Base-by-base conservation (phyloP, 35 echinoderm and acorn worm species). In the Heliocidaris tuberculata region DNA sequence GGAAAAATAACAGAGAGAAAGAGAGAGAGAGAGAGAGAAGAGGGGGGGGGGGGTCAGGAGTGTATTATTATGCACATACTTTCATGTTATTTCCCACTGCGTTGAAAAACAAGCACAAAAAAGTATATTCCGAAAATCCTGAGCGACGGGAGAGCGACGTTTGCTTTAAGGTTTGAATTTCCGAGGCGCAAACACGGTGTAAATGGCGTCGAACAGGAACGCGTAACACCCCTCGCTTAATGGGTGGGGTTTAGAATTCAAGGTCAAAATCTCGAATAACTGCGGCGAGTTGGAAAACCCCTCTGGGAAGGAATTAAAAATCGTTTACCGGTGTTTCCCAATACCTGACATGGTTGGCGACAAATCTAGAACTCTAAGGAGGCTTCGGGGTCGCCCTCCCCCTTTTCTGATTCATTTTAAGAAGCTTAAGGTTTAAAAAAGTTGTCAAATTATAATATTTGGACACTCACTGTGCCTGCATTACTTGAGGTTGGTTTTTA, bases 231-330 rank as follows among this genome's bases (percentile, higher is more conserved):
- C 31, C 24, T n/a, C 29, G 15, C 47, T 47, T 47, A 89, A 47
- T 32, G 87, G 87, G 87, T 89, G 87, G 87, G 87, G 87, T 89
- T 89, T 89, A 89, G 87, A 89, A 89, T 89, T 89, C 87, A 89
- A 89, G 87, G 87, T 89, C 87, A 89, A 89, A 89, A 48, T 89
- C 87, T 89, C 87, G 29, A 89, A 89, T 89, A 89, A 89, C 87
- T 47, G 87, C 31, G 87, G 47, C 31, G 17, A 48, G 87, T 48
- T 42, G 47, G 87, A 89, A 89, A 89, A 47, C 31, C 87, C 87
- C 87, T 48, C 12, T 89, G 87, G 87, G 87, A 47, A 9, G 87
- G 87, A 89, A 89, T 89, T 89, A 89, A 89, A 32, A 89, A 89
- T 48, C 87, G 87, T 89, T 89, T 89, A 89, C 87, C 47, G 87